phyloP scores from a whole-genome alignment of 2,888 invertebrate species.

The Limnephilus lunatus region DNA sequence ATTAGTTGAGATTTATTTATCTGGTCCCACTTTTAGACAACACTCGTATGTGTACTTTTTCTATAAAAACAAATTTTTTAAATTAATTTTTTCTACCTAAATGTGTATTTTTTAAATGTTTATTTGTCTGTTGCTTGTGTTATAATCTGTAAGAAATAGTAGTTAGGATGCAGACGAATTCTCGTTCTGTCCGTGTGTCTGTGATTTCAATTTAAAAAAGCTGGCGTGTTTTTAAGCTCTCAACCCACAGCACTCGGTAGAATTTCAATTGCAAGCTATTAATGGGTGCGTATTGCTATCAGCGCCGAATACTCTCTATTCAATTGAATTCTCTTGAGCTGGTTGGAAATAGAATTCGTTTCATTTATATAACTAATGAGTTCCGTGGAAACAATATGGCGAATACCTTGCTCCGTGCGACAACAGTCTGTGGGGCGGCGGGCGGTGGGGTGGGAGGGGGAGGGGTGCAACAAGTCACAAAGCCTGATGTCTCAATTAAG shows the following conservation, averaged over 20 bases:
- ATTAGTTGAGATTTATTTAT: no score
- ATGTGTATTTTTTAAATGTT: no score
- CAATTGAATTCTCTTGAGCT: background rate
- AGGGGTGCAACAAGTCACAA: constrained; percentile 45
- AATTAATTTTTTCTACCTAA: no score
- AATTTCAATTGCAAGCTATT: background rate
- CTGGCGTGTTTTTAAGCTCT: background rate
- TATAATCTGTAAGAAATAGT: no score
- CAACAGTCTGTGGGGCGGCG: background rate
- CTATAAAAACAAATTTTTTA: no score
- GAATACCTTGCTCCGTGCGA: background rate
- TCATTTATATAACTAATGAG: constrained; percentile 34
- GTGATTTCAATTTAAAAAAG: background rate
- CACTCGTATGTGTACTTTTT: no score
- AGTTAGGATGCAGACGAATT: no score
- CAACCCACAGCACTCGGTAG: background rate
- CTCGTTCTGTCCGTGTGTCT: no score
- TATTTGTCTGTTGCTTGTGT: no score
- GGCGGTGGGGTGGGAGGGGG: constrained; percentile 13
- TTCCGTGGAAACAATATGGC: constrained; percentile 27
- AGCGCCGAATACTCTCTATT: background rate
- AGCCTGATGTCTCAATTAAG: constrained; percentile 52
- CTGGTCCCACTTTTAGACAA: no score
- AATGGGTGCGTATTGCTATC: background rate
- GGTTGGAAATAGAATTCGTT: constrained; percentile 15